Conservation (phyloP, 2,888 invertebrate species). For the Microplitis manilae region DNA sequence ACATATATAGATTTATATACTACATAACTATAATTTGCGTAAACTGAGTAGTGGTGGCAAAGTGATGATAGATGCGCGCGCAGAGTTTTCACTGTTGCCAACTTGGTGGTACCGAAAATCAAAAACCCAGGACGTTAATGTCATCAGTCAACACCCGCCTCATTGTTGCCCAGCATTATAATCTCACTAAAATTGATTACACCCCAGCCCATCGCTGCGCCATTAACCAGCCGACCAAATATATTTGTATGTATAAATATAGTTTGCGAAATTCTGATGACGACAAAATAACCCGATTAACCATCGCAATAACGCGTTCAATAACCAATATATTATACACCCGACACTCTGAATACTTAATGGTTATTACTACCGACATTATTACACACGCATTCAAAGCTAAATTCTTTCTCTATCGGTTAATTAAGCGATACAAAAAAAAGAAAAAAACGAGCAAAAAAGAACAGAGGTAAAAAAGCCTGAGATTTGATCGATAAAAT, state of each 20-base stretch:
- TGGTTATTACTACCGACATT: not conserved
- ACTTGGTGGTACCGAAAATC: slow-evolving; percentile 66
- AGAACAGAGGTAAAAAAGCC: not conserved
- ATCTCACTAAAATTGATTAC: slow-evolving; percentile 69
- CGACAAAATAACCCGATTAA: slow-evolving; percentile 45
- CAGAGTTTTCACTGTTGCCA: slow-evolving; percentile 62
- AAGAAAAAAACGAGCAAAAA: not conserved
- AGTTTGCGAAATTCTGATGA: slow-evolving; percentile 31
- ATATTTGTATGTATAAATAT: slow-evolving; percentile 53
- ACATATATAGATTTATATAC: too few relatives aligned
- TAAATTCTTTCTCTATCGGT: not conserved
- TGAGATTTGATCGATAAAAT: slow-evolving; percentile 2
- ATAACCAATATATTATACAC: not conserved
- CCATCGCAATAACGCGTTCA: not conserved
- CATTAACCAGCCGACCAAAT: slow-evolving; percentile 57
- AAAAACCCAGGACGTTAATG: slow-evolving; percentile 68
- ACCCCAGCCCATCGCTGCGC: slow-evolving; percentile 58
- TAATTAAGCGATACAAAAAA: not conserved
- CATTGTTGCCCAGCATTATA: slow-evolving; percentile 60
- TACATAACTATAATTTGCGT: not conserved
- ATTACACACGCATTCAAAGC: not conserved
- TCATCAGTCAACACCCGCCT: slow-evolving; percentile 69
- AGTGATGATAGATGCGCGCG: slow-evolving; percentile 64
- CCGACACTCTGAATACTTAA: not conserved
- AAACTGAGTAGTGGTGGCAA: slow-evolving; percentile 44